These are phyloP conservation scores for Euura lappo DNA, from an alignment of 1,140 invertebrate species.

Conservation along the genomic window DNA sequence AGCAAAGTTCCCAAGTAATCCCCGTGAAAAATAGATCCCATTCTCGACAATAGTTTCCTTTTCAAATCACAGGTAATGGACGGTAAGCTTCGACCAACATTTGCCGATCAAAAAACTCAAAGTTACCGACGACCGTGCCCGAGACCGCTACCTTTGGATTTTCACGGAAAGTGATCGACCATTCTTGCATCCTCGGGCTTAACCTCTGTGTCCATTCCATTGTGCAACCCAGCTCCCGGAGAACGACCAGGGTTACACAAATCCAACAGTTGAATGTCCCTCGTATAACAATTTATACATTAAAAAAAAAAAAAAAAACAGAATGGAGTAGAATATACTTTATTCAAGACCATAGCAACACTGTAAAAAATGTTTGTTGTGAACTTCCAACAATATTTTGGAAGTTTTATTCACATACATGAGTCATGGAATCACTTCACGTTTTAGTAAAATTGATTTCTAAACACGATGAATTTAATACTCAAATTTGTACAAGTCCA, in stretches of 20 bases:
- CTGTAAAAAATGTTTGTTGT: too few species aligned
- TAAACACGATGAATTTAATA: too few species aligned
- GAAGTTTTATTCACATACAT: too few species aligned
- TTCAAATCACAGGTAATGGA: neutral
- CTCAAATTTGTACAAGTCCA: too few species aligned
- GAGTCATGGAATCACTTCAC: too few species aligned
- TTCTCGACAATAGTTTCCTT: neutral
- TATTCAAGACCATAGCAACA: too few species aligned
- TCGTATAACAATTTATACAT: too few species aligned
- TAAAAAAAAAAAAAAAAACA: too few species aligned
- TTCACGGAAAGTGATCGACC: neutral
- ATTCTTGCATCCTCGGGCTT: neutral
- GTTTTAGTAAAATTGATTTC: too few species aligned
- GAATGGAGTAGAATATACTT: too few species aligned
- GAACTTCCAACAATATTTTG: too few species aligned
- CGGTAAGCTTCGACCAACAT: neutral
- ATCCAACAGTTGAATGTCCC: neutral
- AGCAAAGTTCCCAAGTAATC: neutral
- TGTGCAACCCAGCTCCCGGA: neutral
- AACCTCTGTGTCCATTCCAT: neutral
- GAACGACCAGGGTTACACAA: neutral
- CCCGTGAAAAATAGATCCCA: neutral
- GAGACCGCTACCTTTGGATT: neutral
- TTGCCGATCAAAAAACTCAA: neutral
- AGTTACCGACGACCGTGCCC: neutral